These are phyloP conservation scores for Microctonus brassicae DNA, from an alignment of 2,888 invertebrate genomes.

Conservation along the genomic window DNA sequence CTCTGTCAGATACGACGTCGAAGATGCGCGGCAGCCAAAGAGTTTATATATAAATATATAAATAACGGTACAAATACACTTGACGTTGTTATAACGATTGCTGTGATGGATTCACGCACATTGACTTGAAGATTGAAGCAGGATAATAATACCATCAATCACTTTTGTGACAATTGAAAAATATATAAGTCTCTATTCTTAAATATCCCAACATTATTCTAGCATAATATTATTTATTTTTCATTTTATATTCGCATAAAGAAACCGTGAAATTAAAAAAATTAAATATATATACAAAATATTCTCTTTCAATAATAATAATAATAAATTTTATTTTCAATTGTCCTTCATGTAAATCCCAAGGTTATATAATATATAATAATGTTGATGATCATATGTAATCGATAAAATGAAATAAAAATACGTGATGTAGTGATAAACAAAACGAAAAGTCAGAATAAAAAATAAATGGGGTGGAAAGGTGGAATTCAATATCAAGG, in stretches of 20 bases:
- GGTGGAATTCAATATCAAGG: neutral
- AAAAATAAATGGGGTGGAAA: neutral
- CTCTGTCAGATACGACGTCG: conserved; percentile 14
- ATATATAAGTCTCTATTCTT: too few relatives aligned
- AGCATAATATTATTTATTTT: too few relatives aligned
- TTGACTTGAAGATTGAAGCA: neutral
- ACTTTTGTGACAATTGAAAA: neutral
- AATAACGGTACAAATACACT: conserved; percentile 26
- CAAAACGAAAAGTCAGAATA: neutral
- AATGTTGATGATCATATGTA: conserved; percentile 1
- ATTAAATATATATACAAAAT: too few relatives aligned
- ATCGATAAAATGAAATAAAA: neutral
- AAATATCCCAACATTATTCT: too few relatives aligned
- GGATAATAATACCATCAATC: neutral
- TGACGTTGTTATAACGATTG: conserved; percentile 6
- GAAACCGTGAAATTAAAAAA: too few relatives aligned
- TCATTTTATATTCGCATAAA: too few relatives aligned
- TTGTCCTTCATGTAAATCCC: neutral
- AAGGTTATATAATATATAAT: conserved; percentile 21
- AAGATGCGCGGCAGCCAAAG: neutral
- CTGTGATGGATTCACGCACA: neutral
- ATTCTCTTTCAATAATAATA: too few relatives aligned
- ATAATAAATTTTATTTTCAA: too few relatives aligned
- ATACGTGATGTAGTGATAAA: neutral
- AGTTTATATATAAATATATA: conserved; percentile 10